Conservation (phyloP, 1,140 invertebrate species). For the Sesamia nonagrioides region DNA sequence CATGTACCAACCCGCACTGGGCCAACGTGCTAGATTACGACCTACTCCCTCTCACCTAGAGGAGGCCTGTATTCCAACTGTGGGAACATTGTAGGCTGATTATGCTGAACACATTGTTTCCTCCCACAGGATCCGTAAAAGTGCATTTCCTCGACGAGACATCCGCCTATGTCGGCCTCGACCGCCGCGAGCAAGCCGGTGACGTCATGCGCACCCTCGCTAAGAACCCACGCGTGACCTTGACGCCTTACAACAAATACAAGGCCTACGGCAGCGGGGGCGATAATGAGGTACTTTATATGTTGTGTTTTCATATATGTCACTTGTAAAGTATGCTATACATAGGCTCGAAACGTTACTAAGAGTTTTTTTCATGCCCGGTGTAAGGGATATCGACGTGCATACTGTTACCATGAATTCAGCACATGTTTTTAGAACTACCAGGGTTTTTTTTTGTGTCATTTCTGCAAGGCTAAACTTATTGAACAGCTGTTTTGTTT, state of each 20-base stretch:
- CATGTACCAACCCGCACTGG: too few species aligned
- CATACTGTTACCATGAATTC: too few species aligned
- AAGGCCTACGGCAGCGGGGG: slow-evolving; percentile 50
- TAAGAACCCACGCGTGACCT: slow-evolving; percentile 55
- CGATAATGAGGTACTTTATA: background rate
- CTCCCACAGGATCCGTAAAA: slow-evolving; percentile 70
- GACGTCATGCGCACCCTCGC: slow-evolving; percentile 63
- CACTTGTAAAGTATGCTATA: background rate
- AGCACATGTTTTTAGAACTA: too few species aligned
- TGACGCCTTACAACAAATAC: slow-evolving; percentile 68
- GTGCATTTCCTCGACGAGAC: slow-evolving; percentile 81
- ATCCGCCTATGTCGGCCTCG: slow-evolving; percentile 74
- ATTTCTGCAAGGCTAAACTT: too few species aligned
- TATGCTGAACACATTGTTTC: background rate
- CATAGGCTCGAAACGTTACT: background rate
- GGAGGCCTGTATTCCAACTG: too few species aligned
- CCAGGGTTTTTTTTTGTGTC: too few species aligned
- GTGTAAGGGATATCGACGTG: too few species aligned
- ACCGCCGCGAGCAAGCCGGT: slow-evolving; percentile 70
- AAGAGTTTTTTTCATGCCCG: too few species aligned
- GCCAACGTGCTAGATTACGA: too few species aligned
- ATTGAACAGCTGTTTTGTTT: too few species aligned
- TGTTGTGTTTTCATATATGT: background rate
- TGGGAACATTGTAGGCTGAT: too few species aligned
- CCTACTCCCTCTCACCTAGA: too few species aligned